Conservation (phyloP, 2,888 invertebrate genomes). For the Microctonus brassicae region DNA sequence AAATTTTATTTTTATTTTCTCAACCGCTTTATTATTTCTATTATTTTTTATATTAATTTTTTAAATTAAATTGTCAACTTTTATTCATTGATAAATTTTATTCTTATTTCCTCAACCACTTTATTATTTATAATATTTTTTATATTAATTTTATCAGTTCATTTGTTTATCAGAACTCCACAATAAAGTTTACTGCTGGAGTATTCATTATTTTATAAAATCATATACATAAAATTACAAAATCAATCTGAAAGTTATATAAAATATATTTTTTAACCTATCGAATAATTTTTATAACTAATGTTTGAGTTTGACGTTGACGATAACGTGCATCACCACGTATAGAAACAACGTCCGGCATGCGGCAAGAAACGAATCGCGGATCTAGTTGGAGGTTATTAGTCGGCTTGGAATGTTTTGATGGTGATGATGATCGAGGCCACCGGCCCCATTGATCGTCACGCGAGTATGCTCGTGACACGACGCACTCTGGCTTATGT, state of each 20-base stretch:
- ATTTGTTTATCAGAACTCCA: too few species aligned
- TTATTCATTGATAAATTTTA: not conserved
- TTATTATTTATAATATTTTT: not conserved
- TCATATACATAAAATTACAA: too few species aligned
- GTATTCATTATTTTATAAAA: too few species aligned
- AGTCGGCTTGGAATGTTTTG: constrained; percentile 32
- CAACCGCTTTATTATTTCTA: too few species aligned
- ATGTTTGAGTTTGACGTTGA: not conserved
- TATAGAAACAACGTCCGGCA: constrained; percentile 19
- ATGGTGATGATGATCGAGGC: constrained; percentile 29
- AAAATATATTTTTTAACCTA: not conserved
- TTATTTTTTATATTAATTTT: too few species aligned
- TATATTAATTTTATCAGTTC: too few species aligned
- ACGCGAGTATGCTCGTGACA: constrained; percentile 20
- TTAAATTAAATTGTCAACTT: too few species aligned
- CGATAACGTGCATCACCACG: not conserved
- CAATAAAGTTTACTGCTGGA: too few species aligned
- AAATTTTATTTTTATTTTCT: not conserved
- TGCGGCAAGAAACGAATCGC: constrained; percentile 25
- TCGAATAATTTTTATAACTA: constrained; percentile 4
- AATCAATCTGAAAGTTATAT: too few species aligned
- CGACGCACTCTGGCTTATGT: not conserved
- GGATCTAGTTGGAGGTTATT: constrained; percentile 31
- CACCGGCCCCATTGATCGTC: constrained; percentile 32
- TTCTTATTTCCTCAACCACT: not conserved